Conservation (phyloP, 2,888 invertebrate genomes). For the Eupithecia tripunctaria region DNA sequence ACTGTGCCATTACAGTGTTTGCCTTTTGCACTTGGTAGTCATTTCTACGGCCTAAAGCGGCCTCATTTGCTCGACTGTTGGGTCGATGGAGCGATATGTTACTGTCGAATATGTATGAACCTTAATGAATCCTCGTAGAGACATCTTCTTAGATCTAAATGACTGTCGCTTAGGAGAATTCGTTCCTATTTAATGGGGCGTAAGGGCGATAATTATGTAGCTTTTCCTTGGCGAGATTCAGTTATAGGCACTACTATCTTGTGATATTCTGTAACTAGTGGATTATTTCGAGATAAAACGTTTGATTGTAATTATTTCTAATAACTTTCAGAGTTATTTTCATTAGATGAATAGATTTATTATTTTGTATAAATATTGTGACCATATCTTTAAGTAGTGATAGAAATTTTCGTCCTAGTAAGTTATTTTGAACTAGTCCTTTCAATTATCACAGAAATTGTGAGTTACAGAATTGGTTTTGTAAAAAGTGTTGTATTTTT, state of each 20-base stretch:
- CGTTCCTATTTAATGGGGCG: conserved; percentile 52
- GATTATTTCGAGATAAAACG: conserved; percentile 25
- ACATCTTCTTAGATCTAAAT: conserved; percentile 71
- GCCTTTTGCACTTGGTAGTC: conserved; percentile 69
- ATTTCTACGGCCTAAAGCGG: conserved; percentile 73
- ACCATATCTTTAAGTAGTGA: conserved; percentile 72
- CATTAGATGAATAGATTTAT: conserved; percentile 54
- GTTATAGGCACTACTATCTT: conserved; percentile 37
- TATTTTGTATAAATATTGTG: conserved; percentile 78
- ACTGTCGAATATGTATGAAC: conserved; percentile 61
- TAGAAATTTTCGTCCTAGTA: conserved; percentile 79
- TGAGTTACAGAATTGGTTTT: conserved; percentile 59
- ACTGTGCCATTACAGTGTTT: conserved; percentile 42
- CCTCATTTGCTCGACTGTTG: conserved; percentile 62
- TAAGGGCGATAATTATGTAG: conserved; percentile 47
- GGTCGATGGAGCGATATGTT: conserved; percentile 53
- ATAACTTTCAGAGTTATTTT: conserved; percentile 50
- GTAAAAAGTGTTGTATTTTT: conserved; percentile 63
- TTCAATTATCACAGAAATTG: conserved; percentile 64
- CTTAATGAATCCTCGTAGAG: conserved; percentile 60
- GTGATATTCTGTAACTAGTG: conserved; percentile 42
- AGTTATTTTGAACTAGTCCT: conserved; percentile 82
- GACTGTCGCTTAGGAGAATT: conserved; percentile 58
- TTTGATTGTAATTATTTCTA: conserved; percentile 55
- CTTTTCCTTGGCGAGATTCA: conserved; percentile 41